Conservation (phyloP, 2,797 vertebrate species). For the Mionectes olivaceus region DNA sequence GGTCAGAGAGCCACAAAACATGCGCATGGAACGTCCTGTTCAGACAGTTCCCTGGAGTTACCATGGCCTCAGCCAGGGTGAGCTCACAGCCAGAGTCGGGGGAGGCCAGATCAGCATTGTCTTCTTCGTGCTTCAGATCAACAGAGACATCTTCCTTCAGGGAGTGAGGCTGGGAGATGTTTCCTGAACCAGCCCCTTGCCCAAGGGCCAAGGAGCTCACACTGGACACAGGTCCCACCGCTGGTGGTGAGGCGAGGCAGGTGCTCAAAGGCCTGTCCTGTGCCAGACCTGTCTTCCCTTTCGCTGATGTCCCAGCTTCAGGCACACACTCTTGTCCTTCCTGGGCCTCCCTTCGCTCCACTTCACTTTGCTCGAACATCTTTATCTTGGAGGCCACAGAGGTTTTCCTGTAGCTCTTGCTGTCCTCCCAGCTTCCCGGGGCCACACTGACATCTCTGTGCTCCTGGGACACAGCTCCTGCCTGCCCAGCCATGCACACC, state of each 20-base stretch:
- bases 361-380: slow-evolving; percentile 73
- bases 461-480: background rate
- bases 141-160: slow-evolving; percentile 36
- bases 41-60: slow-evolving; percentile 75
- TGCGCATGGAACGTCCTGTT: slow-evolving; percentile 72
- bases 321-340: background rate
- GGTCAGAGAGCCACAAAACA: slow-evolving; percentile 76
- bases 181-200: background rate
- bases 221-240: background rate
- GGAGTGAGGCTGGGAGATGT: background rate
- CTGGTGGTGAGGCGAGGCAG: background rate
- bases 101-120: slow-evolving; percentile 67
- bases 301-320: background rate
- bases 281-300: background rate
- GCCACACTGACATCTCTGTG: background rate
- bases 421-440: slow-evolving; percentile 8
- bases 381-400: slow-evolving; percentile 81
- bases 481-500: background rate
- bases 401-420: slow-evolving; percentile 38
- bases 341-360: background rate
- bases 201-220: background rate
- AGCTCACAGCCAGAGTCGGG: slow-evolving; percentile 81
- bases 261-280: background rate
- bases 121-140: slow-evolving; percentile 15
- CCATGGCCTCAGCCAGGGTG: slow-evolving; percentile 79